These are phyloP conservation scores for Cataglyphis altisquamis DNA, from an alignment of 2,888 invertebrate genomes.

Conservation along the genomic window DNA sequence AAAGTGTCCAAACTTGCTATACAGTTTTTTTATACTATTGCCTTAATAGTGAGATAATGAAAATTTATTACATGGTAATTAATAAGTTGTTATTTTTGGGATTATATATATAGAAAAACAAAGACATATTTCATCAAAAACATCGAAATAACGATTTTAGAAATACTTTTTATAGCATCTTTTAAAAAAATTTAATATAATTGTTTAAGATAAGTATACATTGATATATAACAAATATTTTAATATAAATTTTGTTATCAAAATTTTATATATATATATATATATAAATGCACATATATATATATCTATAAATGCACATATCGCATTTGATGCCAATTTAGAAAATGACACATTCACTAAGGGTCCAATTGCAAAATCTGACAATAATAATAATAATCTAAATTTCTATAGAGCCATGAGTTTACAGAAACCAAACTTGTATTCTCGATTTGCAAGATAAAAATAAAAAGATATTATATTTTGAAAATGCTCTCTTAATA, in stretches of 20 bases:
- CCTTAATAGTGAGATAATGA: conserved; percentile 42
- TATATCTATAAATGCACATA: neutral
- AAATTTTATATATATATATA: neutral
- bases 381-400: conserved; percentile 42
- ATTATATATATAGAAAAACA: conserved; percentile 57
- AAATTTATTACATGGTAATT: conserved; percentile 3
- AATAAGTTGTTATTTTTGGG: neutral
- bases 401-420: neutral
- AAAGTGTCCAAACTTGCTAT: conserved; percentile 39
- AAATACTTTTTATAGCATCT: conserved; percentile 37
- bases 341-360: neutral
- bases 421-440: neutral
- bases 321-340: conserved; percentile 25
- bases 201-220: conserved; percentile 20
- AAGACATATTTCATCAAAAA: conserved; percentile 2
- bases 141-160: conserved; percentile 26
- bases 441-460: neutral
- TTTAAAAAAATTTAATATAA: conserved; percentile 4
- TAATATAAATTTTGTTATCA: conserved; percentile 17
- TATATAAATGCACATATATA: neutral
- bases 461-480: neutral
- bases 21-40: conserved; percentile 40
- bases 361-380: conserved; percentile 32
- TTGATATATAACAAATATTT: conserved; percentile 8
- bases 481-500: conserved; percentile 8